Evolutionary conservation across 2,888 invertebrate species (phyloP), one percentile per base, ranked within the genome.

Genomic region (Leptothorax acervorum): DNA sequence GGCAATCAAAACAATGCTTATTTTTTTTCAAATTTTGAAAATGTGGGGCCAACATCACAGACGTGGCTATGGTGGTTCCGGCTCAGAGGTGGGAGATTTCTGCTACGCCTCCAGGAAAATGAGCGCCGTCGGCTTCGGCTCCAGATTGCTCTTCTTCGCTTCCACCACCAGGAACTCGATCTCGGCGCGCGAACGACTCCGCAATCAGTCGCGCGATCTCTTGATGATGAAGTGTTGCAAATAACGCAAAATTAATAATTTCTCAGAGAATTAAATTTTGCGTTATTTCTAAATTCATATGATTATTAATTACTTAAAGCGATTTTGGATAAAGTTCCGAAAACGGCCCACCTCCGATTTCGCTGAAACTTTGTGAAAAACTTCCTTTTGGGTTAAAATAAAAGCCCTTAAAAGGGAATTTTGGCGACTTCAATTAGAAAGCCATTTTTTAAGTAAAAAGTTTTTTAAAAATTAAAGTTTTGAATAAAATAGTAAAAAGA

Each of bases 101-200:
- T 97, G 98, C 97, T 98, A 98, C 97, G 98, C 98, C 96, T 98
- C 98, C 96, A 98, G 95, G 95, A 98, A 98, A 95, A 98, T 98
- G 89, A 98, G 96, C 91, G 98, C 98, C 93, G 98, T 98, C 91
- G 98, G 98, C 96, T 98, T 98, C 93, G 98, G 98, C 96, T 98
- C 98, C 95, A 98, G 96, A 95, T 98, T 98, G 93, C 98, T 98
- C 95, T 98, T 98, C 95, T 98, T 98, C 92, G 98, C 98, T 96
- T 98, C 98, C 90, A 98, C 97, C 91, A 99, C 99, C 94, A 99
- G 96, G 96, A 99, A 98, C 96, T 98, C 98, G 95, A 99, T 98
- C 94, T 98, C 97, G 97, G 95, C 98, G 97, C 83, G 98, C 98
- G 95, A 98, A 99, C 90, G 98, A 98, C 94, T 98, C 98, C 23